phyloP scores from a whole-genome alignment of 2,797 vertebrate genomes.

The Rhyacichthys aspro region DNA sequence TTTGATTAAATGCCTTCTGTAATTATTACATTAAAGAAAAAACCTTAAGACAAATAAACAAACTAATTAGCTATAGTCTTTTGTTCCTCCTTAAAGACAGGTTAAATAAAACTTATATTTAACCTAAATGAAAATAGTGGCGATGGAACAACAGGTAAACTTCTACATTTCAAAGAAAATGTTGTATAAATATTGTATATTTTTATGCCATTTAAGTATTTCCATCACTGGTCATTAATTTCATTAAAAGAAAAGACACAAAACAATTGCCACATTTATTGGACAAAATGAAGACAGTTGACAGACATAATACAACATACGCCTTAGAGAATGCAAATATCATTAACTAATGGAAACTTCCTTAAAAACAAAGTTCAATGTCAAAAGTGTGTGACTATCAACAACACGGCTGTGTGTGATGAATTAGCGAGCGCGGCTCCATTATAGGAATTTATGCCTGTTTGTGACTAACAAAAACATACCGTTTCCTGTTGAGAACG shows the following conservation, averaged over 20 bases:
- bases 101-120: background rate
- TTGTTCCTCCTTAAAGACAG: background rate
- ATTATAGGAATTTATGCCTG: conserved; percentile 64
- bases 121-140: background rate
- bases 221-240: too few species aligned
- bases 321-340: conserved; percentile 47
- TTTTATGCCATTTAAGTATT: too few species aligned
- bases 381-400: conserved; percentile 28
- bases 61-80: too few species aligned
- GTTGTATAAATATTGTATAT: too few species aligned
- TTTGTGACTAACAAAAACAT: conserved; percentile 72
- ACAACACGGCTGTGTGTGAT: conserved; percentile 52
- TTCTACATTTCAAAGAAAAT: too few species aligned
- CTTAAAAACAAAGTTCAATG: conserved; percentile 29
- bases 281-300: conserved; percentile 36
- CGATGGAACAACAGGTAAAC: background rate
- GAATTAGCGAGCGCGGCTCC: conserved; percentile 43
- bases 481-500: conserved; percentile 58
- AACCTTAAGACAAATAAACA: too few species aligned
- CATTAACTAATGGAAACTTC: conserved; percentile 56
- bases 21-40: background rate
- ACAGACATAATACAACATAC: conserved; percentile 40
- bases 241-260: conserved; percentile 62
- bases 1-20: background rate
- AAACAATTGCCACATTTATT: conserved; percentile 72